A percentile compares a stretch with the other conserved stretches of the same genome.
Conservation (phyloP, 2,797 vertebrate species). For the Myotis myotis region DNA sequence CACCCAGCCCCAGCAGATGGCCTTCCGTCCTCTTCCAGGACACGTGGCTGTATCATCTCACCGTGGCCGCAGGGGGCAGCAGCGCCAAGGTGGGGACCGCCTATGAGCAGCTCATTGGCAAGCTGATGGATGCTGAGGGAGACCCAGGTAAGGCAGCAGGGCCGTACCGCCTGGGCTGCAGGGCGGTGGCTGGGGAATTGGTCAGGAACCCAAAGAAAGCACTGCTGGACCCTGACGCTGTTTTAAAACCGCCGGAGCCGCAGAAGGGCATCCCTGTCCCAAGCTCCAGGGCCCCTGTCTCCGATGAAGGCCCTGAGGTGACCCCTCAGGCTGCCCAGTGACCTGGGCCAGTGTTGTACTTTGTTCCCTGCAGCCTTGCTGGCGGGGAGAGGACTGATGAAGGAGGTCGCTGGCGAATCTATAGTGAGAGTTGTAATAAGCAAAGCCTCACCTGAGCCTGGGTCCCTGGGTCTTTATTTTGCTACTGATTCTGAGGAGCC, state of each 20-base stretch:
- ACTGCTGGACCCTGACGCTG: background rate
- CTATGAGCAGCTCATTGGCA: slow-evolving; percentile 93
- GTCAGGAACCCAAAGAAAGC: background rate
- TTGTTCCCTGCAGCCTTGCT: background rate
- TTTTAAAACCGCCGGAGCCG: background rate
- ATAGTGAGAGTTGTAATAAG: slow-evolving; percentile 44
- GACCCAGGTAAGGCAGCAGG: slow-evolving; percentile 87
- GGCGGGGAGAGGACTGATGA: background rate
- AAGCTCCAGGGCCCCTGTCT: background rate
- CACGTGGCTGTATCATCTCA: slow-evolving; percentile 96
- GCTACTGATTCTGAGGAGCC: background rate
- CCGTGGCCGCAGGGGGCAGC: slow-evolving; percentile 90
- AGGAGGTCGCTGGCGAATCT: slow-evolving; percentile 55
- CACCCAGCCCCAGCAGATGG: background rate
- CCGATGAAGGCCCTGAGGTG: background rate
- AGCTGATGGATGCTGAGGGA: slow-evolving; percentile 92
- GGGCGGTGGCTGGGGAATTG: background rate
- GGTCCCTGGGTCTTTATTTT: background rate
- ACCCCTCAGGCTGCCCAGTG: background rate
- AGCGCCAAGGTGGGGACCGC: slow-evolving; percentile 92
- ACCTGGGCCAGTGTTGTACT: slow-evolving; percentile 55
- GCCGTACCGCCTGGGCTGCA: background rate
- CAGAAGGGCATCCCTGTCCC: background rate
- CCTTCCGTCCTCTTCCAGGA: slow-evolving; percentile 84
- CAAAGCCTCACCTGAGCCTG: background rate